These are phyloP conservation scores for Drosophila trapezifrons DNA, from an alignment of 1,140 invertebrate species.

Conservation along the genomic window DNA sequence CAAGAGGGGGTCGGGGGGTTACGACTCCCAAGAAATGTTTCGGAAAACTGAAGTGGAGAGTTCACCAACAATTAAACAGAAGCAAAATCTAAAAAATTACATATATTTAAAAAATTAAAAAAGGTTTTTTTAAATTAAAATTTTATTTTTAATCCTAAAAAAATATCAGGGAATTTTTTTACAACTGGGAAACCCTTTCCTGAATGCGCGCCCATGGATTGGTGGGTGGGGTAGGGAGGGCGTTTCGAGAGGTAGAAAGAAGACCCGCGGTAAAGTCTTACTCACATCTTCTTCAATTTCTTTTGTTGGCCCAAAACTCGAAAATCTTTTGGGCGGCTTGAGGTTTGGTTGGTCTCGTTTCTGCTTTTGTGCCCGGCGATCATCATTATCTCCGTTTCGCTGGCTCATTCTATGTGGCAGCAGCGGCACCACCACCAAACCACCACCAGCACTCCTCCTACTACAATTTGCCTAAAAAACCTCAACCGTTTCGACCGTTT, in stretches of 20 bases:
- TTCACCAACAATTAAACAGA: no score
- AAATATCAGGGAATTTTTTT: no score
- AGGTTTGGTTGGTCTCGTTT: constrained; percentile 54
- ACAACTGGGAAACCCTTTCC: not conserved
- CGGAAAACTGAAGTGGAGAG: no score
- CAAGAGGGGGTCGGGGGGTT: not conserved
- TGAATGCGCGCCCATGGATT: not conserved
- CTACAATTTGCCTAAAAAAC: constrained; percentile 82
- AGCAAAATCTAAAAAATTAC: no score
- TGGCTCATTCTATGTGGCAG: constrained; percentile 78
- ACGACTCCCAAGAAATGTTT: not conserved
- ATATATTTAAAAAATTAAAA: no score
- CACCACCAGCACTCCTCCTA: constrained; percentile 64
- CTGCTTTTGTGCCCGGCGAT: constrained; percentile 67
- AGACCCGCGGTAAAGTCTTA: constrained; percentile 16
- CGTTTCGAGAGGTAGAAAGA: constrained; percentile 4
- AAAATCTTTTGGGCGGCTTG: constrained; percentile 68
- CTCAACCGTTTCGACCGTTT: constrained; percentile 80
- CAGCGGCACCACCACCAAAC: constrained; percentile 22
- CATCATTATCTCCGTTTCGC: constrained; percentile 80
- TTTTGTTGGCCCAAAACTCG: constrained; percentile 58
- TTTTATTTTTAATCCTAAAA: no score
- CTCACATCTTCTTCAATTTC: constrained; percentile 46
- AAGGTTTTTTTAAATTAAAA: no score
- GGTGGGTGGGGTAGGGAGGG: constrained; percentile 29